Conservation (phyloP, 1,140 invertebrate species). For the Drosophila bifasciata region DNA sequence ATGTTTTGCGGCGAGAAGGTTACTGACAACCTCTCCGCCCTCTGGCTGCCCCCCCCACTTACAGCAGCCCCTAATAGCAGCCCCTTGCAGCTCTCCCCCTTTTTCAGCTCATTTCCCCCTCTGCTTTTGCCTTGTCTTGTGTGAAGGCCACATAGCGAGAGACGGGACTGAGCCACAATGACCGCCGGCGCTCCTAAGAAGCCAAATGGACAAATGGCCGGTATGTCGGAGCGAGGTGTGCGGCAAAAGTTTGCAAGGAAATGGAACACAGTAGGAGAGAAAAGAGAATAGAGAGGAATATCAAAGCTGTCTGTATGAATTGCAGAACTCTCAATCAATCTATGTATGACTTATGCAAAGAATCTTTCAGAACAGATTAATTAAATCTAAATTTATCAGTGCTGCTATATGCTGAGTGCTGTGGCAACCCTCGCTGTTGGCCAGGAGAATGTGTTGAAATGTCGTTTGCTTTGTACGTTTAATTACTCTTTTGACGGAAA, state of each 20-base stretch:
- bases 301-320: background rate
- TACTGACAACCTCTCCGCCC: constrained; percentile 45
- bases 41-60: constrained; percentile 13
- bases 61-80: background rate
- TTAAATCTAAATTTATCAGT: background rate
- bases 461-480: constrained; percentile 75
- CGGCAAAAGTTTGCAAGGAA: constrained; percentile 7
- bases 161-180: constrained; percentile 43
- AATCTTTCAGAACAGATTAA: background rate
- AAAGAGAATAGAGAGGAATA: no score
- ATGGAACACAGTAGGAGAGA: background rate
- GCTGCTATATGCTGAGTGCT: no score
- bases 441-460: constrained; percentile 60
- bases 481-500: constrained; percentile 82
- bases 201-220: constrained; percentile 51
- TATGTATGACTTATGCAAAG: background rate
- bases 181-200: constrained; percentile 55
- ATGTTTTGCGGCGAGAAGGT: constrained; percentile 65
- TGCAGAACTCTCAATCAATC: background rate
- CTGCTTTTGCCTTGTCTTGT: constrained; percentile 1
- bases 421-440: constrained; percentile 36
- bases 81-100: background rate
- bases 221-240: constrained; percentile 20
- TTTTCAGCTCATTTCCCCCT: background rate
- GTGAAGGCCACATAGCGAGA: constrained; percentile 24